Evolutionary conservation across 2,113 vertebrate species (phyloP).

Genomic region (Mus musculus): DNA sequence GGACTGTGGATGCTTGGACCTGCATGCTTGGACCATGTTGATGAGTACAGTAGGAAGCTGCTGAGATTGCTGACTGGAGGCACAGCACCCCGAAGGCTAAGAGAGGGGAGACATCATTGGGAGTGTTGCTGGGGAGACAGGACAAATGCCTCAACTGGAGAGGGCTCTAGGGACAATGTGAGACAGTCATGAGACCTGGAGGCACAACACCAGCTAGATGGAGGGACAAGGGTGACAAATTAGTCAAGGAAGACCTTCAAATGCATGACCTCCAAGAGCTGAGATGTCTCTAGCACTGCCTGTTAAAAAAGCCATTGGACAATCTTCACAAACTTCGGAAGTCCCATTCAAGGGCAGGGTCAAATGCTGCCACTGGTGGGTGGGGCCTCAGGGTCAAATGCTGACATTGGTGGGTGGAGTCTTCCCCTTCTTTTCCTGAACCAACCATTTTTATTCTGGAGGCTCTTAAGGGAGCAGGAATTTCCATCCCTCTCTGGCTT

Average conservation of each 20-base stretch:
- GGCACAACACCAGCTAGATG: not conserved
- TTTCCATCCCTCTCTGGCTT: not conserved
- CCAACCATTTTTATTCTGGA: not conserved
- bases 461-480: accelerated
- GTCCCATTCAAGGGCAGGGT: not conserved
- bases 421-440: not conserved
- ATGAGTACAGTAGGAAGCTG: not conserved
- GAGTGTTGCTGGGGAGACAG: not conserved
- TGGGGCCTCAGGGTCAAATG: too few species aligned
- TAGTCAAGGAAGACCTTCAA: not conserved
- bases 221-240: not conserved
- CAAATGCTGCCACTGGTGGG: not conserved
- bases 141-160: not conserved
- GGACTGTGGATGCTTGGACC: not conserved
- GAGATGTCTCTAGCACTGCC: not conserved
- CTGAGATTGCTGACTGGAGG: accelerated
- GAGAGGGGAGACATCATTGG: too few species aligned
- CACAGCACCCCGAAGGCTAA: accelerated
- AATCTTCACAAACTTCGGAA: not conserved
- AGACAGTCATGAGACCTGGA: not conserved
- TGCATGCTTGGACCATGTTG: accelerated
- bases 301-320: not conserved
- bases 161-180: not conserved
- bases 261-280: not conserved
- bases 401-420: not conserved